phyloP scores from a whole-genome alignment of 1,140 invertebrate species.

The Tetramorium alpestre region DNA sequence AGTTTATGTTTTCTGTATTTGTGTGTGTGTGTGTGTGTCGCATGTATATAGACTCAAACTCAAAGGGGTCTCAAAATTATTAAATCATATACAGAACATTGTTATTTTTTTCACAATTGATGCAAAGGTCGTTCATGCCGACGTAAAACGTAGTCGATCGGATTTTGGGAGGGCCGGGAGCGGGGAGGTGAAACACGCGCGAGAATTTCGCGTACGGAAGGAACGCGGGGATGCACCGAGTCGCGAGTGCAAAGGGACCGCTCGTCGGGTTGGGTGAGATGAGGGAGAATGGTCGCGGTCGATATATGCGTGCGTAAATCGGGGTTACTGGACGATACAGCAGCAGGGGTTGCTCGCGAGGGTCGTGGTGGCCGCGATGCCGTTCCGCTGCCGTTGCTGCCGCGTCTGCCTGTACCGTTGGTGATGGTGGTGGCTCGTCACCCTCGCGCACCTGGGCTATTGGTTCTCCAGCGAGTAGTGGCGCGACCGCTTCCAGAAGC shows the following conservation, averaged over 20 bases:
- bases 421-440: conserved; percentile 83
- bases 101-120: neutral
- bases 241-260: conserved; percentile 5
- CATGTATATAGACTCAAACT: neutral
- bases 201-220: neutral
- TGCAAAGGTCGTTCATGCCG: neutral
- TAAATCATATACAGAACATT: conserved; percentile 3
- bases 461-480: conserved; percentile 93
- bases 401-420: conserved; percentile 78
- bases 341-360: conserved; percentile 83
- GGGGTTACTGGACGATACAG: conserved; percentile 83
- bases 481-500: conserved; percentile 93
- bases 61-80: neutral
- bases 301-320: conserved; percentile 30
- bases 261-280: neutral
- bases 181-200: neutral
- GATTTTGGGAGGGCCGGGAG: neutral
- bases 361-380: conserved; percentile 70
- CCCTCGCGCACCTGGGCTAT: conserved; percentile 86
- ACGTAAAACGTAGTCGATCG: neutral
- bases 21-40: neutral
- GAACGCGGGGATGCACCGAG: neutral
- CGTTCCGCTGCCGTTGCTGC: conserved; percentile 73
- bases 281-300: conserved; percentile 21
- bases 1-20: neutral